Evolutionary conservation across 2,797 vertebrate species (phyloP).

Genomic region (Peromyscus eremicus): DNA sequence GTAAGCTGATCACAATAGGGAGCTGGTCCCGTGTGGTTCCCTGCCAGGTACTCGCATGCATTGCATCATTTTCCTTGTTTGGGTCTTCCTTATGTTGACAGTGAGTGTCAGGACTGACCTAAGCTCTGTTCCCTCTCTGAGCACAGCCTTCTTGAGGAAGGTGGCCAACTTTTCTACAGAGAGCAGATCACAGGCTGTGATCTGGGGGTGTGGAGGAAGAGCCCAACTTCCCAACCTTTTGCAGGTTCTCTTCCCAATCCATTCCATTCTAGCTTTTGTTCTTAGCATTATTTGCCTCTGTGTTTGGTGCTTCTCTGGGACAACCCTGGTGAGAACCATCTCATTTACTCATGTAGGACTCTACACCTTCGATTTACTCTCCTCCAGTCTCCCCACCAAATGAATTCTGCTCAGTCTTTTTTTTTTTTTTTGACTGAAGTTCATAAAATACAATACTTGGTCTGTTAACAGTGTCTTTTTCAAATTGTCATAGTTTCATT

Average conservation of each 20-base stretch:
- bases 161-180: neutral
- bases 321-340: neutral
- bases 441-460: neutral
- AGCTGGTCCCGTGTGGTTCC: neutral
- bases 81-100: neutral
- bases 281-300: neutral
- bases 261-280: neutral
- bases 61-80: conserved; percentile 4
- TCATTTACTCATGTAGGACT: neutral
- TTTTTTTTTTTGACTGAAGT: neutral
- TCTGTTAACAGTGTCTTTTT: neutral
- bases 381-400: neutral
- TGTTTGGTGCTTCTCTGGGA: neutral
- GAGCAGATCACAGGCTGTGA: neutral
- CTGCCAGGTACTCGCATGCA: neutral
- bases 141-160: neutral
- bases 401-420: conserved; percentile 2
- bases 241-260: neutral
- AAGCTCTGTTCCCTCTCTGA: neutral
- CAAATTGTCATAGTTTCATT: conserved; percentile 24
- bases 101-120: neutral
- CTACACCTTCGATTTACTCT: neutral
- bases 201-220: neutral
- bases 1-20: neutral
- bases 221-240: neutral